Evolutionary conservation across 23 tunicate genomes (phyloP).

Genomic region (Trididemnum miniatum): DNA sequence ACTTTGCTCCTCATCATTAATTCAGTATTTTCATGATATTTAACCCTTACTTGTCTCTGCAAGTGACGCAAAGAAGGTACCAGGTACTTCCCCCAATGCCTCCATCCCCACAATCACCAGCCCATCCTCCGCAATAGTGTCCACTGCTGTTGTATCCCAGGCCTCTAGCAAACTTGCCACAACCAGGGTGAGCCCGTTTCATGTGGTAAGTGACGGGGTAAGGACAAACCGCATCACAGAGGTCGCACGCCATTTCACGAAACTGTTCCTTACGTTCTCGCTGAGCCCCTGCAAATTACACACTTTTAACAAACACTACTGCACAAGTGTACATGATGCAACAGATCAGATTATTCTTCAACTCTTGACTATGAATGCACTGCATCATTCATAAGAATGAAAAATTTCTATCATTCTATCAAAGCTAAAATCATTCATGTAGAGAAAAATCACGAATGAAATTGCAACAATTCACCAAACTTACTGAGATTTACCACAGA

Average conservation of each 20-base stretch:
- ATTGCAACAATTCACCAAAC: too few species aligned
- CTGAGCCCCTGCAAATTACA: neutral
- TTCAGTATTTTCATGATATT: neutral
- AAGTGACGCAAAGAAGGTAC: constrained; percentile 60
- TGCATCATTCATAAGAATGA: too few species aligned
- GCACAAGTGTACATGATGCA: too few species aligned
- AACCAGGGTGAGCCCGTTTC: constrained; percentile 74
- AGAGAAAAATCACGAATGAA: too few species aligned
- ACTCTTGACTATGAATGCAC: too few species aligned
- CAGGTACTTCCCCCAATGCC: constrained; percentile 77
- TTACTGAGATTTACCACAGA: too few species aligned
- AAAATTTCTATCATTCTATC: too few species aligned
- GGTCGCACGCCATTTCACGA: constrained; percentile 54
- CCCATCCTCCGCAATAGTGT: constrained; percentile 78
- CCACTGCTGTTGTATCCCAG: constrained; percentile 84
- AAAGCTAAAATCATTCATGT: too few species aligned
- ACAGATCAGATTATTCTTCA: too few species aligned
- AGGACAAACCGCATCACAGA: constrained; percentile 54
- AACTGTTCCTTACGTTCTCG: constrained; percentile 37
- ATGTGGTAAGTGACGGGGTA: constrained; percentile 80
- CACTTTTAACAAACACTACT: neutral
- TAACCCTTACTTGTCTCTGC: constrained; percentile 44
- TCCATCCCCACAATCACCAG: constrained; percentile 73
- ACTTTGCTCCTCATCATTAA: too few species aligned
- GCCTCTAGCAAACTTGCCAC: constrained; percentile 66